Percentiles rank a stretch among this genome's conserved stretches.
phyloP scores from a whole-genome alignment of 30 jellyfish, hydroid and myxozoan species.

The Catostylus mosaicus region DNA sequence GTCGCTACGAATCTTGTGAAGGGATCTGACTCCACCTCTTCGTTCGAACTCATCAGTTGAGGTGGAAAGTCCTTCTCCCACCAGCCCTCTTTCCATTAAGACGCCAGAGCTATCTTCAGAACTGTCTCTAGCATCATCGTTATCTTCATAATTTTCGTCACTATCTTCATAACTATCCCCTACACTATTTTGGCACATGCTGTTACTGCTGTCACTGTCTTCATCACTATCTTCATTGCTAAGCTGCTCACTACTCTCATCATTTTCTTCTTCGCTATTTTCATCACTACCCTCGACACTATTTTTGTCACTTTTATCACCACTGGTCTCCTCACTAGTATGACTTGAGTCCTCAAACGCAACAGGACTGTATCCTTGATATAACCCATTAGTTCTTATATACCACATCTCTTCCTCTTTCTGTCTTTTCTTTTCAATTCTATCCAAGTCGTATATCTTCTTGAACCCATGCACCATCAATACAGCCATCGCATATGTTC shows the following conservation, averaged over 20 bases:
- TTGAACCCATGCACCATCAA: slow-evolving; percentile 59
- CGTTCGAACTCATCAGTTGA: background rate
- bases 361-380: slow-evolving; percentile 6
- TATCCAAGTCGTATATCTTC: slow-evolving; percentile 56
- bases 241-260: no score
- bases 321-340: background rate
- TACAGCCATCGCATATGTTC: slow-evolving; percentile 75
- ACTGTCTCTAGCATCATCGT: background rate
- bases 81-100: background rate
- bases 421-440: slow-evolving; percentile 23
- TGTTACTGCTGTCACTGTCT: no score
- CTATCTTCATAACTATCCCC: no score
- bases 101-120: background rate
- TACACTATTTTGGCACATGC: no score
- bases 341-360: background rate
- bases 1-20: background rate
- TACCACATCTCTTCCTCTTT: slow-evolving; percentile 16
- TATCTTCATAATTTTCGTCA: background rate
- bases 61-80: slow-evolving; percentile 41
- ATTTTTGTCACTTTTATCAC: background rate
- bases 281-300: background rate
- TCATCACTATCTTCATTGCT: background rate
- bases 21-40: background rate
- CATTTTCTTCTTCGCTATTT: no score
- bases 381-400: background rate